A percentile compares a stretch with the other conserved stretches of the same genome.
Evolutionary conservation across 2,797 vertebrate genomes (phyloP).

Genomic region (Microhierax caerulescens): DNA sequence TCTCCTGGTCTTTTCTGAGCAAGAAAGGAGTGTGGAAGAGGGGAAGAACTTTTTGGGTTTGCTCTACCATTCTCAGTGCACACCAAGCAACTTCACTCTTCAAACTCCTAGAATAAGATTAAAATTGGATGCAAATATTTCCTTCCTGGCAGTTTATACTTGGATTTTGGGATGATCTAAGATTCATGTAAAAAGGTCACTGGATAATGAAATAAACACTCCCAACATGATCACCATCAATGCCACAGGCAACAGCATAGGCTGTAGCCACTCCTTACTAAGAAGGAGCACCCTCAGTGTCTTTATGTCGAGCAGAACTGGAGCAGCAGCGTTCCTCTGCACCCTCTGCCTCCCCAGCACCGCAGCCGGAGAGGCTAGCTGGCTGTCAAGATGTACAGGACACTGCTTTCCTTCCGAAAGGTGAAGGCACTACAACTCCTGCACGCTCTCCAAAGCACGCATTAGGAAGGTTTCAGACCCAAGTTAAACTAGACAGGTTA

Average conservation of each 20-base stretch:
- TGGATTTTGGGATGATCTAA: not conserved
- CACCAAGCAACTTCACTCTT: not conserved
- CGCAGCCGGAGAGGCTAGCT: not conserved
- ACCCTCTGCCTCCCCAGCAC: not conserved
- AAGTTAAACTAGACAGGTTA: not conserved
- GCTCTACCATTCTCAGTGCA: not conserved
- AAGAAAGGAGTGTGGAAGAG: not conserved
- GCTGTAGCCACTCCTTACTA: not conserved
- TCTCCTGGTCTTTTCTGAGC: not conserved
- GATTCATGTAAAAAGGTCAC: not conserved
- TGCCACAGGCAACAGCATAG: not conserved
- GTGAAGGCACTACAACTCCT: not conserved
- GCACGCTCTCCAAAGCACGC: rapidly evolving
- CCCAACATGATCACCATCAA: not conserved
- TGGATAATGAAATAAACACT: not conserved
- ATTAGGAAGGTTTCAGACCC: not conserved
- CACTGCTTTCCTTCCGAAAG: not conserved
- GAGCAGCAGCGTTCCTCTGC: not conserved
- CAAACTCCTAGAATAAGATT: not conserved
- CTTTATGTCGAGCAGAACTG: not conserved
- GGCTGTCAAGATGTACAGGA: not conserved
- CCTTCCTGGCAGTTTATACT: not conserved
- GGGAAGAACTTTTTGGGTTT: not conserved
- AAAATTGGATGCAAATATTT: not conserved
- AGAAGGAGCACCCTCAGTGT: not conserved